Percentiles rank a stretch among this genome's conserved stretches.
phyloP scores from a whole-genome alignment of 2,888 invertebrate species.

The Monoplex corrugatus region DNA sequence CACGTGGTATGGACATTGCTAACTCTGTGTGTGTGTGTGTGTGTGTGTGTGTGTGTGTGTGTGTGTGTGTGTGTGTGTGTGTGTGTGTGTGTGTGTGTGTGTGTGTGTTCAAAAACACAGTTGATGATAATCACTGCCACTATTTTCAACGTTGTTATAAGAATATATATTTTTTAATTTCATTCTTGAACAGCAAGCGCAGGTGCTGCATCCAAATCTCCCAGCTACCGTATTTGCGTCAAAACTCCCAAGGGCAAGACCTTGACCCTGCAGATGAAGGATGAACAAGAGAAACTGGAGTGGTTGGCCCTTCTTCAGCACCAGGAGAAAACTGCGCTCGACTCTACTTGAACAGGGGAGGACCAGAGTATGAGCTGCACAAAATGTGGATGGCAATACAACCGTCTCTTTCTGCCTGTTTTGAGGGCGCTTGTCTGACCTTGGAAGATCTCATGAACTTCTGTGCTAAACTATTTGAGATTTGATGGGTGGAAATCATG shows the following conservation, averaged over 20 bases:
- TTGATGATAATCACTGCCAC: not conserved
- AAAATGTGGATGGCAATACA: not conserved
- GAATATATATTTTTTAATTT: not conserved
- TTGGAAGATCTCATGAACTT: not conserved
- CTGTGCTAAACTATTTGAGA: no score
- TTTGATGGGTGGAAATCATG: no score
- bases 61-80: not conserved
- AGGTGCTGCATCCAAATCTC: conserved; percentile 52
- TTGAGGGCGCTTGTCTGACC: no score
- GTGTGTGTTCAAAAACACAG: not conserved
- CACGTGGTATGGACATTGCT: no score
- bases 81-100: not conserved
- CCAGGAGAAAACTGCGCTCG: not conserved
- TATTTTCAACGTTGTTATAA: not conserved
- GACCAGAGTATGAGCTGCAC: no score
- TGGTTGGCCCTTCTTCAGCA: conserved; percentile 63
- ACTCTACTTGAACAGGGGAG: not conserved
- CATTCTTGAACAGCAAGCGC: conserved; percentile 46
- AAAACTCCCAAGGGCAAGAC: conserved; percentile 66
- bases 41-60: no score
- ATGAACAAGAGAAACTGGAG: conserved; percentile 71
- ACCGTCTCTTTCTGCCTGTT: not conserved
- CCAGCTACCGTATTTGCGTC: conserved; percentile 65
- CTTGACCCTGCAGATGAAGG: conserved; percentile 70
- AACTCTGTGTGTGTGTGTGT: no score